These are phyloP conservation scores for Eupithecia inturbata DNA, from an alignment of 2,888 invertebrate species.

Conservation along the genomic window DNA sequence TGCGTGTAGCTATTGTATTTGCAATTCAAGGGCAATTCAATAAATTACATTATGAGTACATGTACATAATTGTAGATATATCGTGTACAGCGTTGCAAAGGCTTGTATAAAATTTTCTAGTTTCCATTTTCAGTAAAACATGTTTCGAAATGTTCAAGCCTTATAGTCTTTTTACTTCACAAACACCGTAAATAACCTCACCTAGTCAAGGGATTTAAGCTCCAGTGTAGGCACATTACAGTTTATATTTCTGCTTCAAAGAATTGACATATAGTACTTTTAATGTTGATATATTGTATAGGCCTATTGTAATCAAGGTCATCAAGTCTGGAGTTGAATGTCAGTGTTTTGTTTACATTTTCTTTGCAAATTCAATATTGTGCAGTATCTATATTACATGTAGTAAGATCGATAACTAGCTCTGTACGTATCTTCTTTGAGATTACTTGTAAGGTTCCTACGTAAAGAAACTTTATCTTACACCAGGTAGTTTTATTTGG, in stretches of 20 bases:
- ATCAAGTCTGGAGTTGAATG: conserved; percentile 76
- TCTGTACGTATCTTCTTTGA: neutral
- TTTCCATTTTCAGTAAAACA: conserved; percentile 83
- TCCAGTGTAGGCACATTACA: conserved; percentile 16
- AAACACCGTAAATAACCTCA: conserved; percentile 39
- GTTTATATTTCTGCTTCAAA: conserved; percentile 36
- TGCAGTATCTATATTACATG: conserved; percentile 11
- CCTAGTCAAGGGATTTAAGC: conserved; percentile 33
- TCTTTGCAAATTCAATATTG: conserved; percentile 31
- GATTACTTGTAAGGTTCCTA: neutral
- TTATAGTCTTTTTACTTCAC: conserved; percentile 46
- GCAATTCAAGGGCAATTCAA: conserved; percentile 63
- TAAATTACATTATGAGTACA: conserved; percentile 34
- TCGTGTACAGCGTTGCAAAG: neutral
- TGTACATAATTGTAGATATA: conserved; percentile 7
- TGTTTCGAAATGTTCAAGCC: conserved; percentile 61
- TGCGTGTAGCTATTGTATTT: conserved; percentile 14
- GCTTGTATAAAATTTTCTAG: conserved; percentile 67
- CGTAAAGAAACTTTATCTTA: neutral
- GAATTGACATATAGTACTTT: neutral
- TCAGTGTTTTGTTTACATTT: conserved; percentile 77
- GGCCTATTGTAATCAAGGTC: conserved; percentile 75
- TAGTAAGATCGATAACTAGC: neutral
- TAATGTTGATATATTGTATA: conserved; percentile 48
- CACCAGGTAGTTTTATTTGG: neutral